A percentile compares a stretch with the other conserved stretches of the same genome.
phyloP scores from a whole-genome alignment of 2,113 vertebrate genomes.

The Myotis lucifugus region DNA sequence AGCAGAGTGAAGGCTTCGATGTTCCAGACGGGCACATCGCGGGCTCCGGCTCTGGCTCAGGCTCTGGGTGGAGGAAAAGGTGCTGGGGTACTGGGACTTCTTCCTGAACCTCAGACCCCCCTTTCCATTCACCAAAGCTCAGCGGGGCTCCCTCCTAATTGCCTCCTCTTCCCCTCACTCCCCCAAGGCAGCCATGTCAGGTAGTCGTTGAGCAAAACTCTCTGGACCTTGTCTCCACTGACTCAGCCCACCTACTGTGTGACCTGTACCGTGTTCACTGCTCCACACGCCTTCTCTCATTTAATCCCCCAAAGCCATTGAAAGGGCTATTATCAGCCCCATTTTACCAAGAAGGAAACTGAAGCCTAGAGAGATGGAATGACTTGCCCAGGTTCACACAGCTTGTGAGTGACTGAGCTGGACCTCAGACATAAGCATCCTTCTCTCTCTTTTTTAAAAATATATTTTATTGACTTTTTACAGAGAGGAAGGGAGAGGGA shows the following conservation, averaged over 20 bases:
- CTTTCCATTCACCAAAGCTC: background rate
- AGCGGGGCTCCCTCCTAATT: background rate
- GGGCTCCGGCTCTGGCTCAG: background rate
- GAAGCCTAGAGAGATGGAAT: background rate
- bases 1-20: slow-evolving; percentile 89
- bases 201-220: too few species aligned
- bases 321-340: background rate
- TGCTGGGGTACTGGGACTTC: background rate
- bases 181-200: background rate
- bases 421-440: background rate
- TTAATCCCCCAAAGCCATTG: background rate
- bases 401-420: background rate
- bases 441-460: too few species aligned
- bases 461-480: too few species aligned
- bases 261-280: too few species aligned
- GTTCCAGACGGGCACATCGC: slow-evolving; percentile 90
- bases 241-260: background rate
- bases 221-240: background rate
- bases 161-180: accelerated
- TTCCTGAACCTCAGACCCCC: background rate
- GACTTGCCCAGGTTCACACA: background rate
- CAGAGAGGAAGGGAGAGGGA: too few species aligned
- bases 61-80: slow-evolving; percentile 49
- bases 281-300: background rate
- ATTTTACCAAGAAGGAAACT: background rate